Evolutionary conservation across 2,888 invertebrate genomes (phyloP).

Genomic region (Disparrhopalites patrizii): DNA sequence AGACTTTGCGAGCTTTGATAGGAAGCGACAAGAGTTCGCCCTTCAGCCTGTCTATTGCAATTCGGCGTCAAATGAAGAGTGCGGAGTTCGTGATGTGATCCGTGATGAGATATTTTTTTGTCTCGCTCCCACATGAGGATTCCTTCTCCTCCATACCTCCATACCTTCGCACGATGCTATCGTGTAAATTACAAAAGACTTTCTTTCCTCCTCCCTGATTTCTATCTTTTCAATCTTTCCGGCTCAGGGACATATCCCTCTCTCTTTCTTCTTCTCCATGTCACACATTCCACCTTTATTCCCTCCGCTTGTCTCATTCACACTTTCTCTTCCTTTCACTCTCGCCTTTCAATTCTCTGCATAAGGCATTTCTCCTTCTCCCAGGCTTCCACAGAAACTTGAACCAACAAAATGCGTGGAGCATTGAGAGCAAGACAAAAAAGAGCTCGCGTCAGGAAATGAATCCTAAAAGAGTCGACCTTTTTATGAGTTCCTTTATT

Average conservation of each 20-base stretch:
- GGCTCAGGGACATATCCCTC: slow-evolving; percentile 6
- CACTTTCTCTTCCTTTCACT: slow-evolving; percentile 2
- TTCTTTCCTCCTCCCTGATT: slow-evolving; percentile 7
- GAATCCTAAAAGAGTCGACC: neutral
- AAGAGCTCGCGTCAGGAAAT: neutral
- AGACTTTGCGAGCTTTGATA: too few relatives aligned
- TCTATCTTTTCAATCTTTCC: neutral
- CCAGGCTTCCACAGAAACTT: neutral
- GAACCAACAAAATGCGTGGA: neutral
- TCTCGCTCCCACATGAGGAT: neutral
- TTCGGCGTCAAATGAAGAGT: too few relatives aligned
- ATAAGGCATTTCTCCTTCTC: neutral
- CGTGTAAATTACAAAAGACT: slow-evolving; percentile 16
- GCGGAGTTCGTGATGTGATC: slow-evolving; percentile 10
- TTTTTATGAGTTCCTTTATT: too few relatives aligned
- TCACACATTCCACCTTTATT: slow-evolving; percentile 8
- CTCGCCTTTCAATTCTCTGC: neutral
- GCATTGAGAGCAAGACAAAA: neutral
- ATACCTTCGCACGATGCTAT: slow-evolving; percentile 3
- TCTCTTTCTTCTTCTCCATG: neutral
- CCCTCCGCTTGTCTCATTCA: slow-evolving; percentile 11
- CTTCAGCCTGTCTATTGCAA: too few relatives aligned
- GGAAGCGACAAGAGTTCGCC: too few relatives aligned
- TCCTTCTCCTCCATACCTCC: too few relatives aligned
- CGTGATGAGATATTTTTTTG: slow-evolving; percentile 17